Conservation (phyloP, 2,797 vertebrate species). For the Anniella stebbinsi region DNA sequence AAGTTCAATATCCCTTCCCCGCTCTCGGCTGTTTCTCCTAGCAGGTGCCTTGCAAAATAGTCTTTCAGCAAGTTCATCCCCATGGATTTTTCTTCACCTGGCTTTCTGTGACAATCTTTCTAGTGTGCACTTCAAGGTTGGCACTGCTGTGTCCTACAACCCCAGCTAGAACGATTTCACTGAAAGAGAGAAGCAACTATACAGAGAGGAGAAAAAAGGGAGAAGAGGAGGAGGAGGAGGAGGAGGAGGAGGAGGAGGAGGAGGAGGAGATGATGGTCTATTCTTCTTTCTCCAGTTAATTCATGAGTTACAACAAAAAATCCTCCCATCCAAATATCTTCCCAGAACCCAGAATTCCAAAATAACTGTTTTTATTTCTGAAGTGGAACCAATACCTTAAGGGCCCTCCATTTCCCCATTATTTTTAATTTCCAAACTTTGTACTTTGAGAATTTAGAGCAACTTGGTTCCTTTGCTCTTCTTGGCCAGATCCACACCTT, state of each 20-base stretch:
- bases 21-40: slow-evolving; percentile 2
- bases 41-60: slow-evolving; percentile 8
- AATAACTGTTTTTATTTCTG: too few relatives aligned
- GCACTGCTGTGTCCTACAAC: neutral
- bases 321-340: neutral
- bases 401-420: too few relatives aligned
- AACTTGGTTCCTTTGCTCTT: too few relatives aligned
- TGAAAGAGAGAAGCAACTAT: neutral
- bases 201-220: neutral
- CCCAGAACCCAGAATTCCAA: neutral
- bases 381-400: too few relatives aligned
- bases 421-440: too few relatives aligned
- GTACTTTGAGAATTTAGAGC: too few relatives aligned
- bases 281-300: neutral
- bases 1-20: slow-evolving; percentile 22
- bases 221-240: neutral
- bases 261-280: too few relatives aligned
- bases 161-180: too few relatives aligned
- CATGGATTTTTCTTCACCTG: slow-evolving; percentile 17
- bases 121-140: neutral
- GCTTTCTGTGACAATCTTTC: neutral
- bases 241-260: too few relatives aligned
- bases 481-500: too few relatives aligned
- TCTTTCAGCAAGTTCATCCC: slow-evolving; percentile 24
- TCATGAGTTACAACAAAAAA: neutral